phyloP scores from a whole-genome alignment of 2,113 vertebrate species.

The Ivindomyrus marchei region DNA sequence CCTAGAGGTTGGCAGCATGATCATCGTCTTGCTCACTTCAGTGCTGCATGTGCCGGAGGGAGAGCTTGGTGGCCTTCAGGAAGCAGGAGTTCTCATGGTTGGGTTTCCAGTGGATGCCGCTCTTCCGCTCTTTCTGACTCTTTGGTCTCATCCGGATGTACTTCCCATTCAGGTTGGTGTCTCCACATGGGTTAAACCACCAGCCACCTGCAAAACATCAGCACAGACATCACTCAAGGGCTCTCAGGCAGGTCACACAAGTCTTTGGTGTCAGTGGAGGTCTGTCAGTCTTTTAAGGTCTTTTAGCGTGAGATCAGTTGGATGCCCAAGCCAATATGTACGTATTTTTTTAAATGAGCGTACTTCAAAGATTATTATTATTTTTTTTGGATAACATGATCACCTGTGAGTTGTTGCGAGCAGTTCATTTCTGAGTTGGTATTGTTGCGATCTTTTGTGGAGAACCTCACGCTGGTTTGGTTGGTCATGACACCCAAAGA shows the following conservation, averaged over 20 bases:
- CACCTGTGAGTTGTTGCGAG: constrained; percentile 71
- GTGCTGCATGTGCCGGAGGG: constrained; percentile 39
- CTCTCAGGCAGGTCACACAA: not conserved
- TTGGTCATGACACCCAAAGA: constrained; percentile 69
- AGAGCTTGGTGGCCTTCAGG: constrained; percentile 77
- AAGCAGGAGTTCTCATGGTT: constrained; percentile 65
- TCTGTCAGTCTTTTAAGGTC: not conserved
- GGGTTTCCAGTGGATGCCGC: constrained; percentile 79
- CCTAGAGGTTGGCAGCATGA: constrained; percentile 9
- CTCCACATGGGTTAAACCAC: constrained; percentile 76
- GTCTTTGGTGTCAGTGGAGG: not conserved
- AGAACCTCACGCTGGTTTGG: constrained; percentile 67
- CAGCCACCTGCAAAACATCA: constrained; percentile 72
- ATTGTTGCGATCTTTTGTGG: constrained; percentile 62
- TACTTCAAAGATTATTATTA: not conserved
- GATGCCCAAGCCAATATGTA: not conserved
- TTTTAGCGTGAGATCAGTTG: not conserved
- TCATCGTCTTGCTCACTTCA: constrained; percentile 30
- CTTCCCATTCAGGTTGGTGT: constrained; percentile 80
- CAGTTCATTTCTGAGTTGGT: constrained; percentile 49
- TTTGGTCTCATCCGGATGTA: constrained; percentile 65
- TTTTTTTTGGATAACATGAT: not conserved
- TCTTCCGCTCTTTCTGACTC: constrained; percentile 61
- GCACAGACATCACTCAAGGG: not conserved
- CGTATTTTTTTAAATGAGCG: not conserved